Evolutionary conservation across 2,113 vertebrate genomes (phyloP), one percentile per base, ranked within the genome.

Genomic region (Mungos mungo): DNA sequence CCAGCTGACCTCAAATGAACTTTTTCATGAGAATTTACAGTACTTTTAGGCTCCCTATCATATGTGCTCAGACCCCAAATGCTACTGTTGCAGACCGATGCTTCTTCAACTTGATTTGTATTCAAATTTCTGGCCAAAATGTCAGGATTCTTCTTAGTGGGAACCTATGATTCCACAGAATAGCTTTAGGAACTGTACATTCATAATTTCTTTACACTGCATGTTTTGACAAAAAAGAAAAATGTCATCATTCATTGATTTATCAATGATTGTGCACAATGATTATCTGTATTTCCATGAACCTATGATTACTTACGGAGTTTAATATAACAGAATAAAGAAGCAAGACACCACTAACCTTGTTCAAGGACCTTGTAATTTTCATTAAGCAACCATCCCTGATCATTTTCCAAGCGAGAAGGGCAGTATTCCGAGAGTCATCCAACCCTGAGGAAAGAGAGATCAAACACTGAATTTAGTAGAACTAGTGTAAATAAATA

Each of bases 351-450:
- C 94, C 96, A 99, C 99, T 99, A 98, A 99, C 99, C 99, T 99
- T 98, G 92, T 99, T 98, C 90, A 99, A 98, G 76, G 98, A 99
- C 96, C 99, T 99, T 2, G 99, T 99, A 89, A 99, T 98, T 98
- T 99, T 99, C 98, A 99, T 99, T 85, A 99, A 93, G 97, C 99
- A 99, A n/a, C 99, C 99, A 63, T 99, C 99, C 74, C 97, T 98
- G 96, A 99, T 99, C 99, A 99, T 99, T 97, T 99, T 99, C 98
- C 99, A 99, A 33, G 99, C 99, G 90, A 99, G 99, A 77, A 96
- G 96, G 86, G 99, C 99, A 57, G 99, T 99, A 54, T 99, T 99
- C 84, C 99, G 98, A 92, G 99, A 99, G 95, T 99, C 99, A 97
- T 99, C 99, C 98, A 99, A 93, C 57, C 99, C 99, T 99, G 91